Evolutionary conservation across 2,888 invertebrate genomes (phyloP).

Genomic region (Epistrophella euchroma): DNA sequence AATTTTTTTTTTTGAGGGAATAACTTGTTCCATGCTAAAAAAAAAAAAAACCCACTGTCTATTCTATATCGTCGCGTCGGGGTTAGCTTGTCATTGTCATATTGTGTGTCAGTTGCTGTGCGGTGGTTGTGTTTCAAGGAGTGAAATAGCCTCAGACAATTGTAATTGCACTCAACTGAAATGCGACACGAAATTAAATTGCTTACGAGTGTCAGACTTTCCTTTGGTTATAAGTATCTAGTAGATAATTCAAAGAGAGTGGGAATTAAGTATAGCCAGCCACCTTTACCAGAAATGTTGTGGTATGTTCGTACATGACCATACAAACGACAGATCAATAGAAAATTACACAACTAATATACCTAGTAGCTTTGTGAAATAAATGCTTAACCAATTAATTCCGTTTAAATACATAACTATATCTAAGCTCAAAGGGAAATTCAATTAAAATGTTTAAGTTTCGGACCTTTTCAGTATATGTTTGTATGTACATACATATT

Average conservation of each 20-base stretch:
- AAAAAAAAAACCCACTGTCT: background rate
- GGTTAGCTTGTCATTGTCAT: background rate
- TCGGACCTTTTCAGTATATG: background rate
- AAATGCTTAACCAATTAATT: background rate
- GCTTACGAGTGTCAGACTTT: constrained; percentile 11
- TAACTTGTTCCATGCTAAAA: background rate
- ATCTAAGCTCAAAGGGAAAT: background rate
- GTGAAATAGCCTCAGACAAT: background rate
- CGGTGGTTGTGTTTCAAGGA: background rate
- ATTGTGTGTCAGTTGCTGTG: background rate
- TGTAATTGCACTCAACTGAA: constrained; percentile 26
- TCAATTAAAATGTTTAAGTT: background rate
- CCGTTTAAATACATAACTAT: background rate
- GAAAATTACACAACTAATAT: background rate
- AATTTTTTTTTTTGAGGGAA: too few relatives aligned
- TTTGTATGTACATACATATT: too few relatives aligned
- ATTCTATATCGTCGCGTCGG: too few relatives aligned
- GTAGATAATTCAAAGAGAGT: background rate
- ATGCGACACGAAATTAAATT: constrained; percentile 14
- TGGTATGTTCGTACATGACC: background rate
- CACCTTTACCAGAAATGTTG: background rate
- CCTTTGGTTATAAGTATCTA: background rate
- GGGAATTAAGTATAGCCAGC: background rate
- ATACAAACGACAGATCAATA: background rate
- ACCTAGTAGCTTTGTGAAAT: background rate